A percentile compares a stretch with the other conserved stretches of the same genome.
Conservation (phyloP, 1,140 invertebrate species). For the Matsumurasca onukii region DNA sequence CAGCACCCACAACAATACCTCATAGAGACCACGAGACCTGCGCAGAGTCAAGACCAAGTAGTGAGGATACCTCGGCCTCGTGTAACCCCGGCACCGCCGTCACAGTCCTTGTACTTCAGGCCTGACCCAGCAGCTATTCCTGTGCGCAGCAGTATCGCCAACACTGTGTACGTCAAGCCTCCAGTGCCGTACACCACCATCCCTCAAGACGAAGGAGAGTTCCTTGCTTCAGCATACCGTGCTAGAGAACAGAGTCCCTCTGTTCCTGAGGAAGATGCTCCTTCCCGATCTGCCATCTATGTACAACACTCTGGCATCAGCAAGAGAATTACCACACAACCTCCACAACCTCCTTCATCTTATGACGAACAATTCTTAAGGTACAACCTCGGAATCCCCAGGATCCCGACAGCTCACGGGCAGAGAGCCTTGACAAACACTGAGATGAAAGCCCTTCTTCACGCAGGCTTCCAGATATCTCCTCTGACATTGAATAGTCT, state of each 20-base stretch:
- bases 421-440: constrained; percentile 45
- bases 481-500: constrained; percentile 41
- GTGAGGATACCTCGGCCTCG: constrained; percentile 22
- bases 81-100: background rate
- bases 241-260: background rate
- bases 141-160: constrained; percentile 3
- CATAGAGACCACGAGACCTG: constrained; percentile 34
- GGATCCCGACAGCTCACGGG: constrained; percentile 27
- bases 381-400: background rate
- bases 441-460: constrained; percentile 48
- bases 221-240: background rate
- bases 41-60: background rate
- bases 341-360: constrained; percentile 1
- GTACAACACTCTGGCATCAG: constrained; percentile 15
- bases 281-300: constrained; percentile 32
- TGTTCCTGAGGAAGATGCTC: constrained; percentile 17
- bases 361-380: background rate
- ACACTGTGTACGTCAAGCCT: constrained; percentile 28
- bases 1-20: constrained; percentile 28
- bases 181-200: constrained; percentile 15
- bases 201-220: background rate
- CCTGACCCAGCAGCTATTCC: constrained; percentile 22
- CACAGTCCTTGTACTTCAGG: constrained; percentile 23
- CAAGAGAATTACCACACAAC: constrained; percentile 10
- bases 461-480: constrained; percentile 49